Evolutionary conservation across 2,888 invertebrate species (phyloP).

Genomic region (Malthinus seriepunctatus): DNA sequence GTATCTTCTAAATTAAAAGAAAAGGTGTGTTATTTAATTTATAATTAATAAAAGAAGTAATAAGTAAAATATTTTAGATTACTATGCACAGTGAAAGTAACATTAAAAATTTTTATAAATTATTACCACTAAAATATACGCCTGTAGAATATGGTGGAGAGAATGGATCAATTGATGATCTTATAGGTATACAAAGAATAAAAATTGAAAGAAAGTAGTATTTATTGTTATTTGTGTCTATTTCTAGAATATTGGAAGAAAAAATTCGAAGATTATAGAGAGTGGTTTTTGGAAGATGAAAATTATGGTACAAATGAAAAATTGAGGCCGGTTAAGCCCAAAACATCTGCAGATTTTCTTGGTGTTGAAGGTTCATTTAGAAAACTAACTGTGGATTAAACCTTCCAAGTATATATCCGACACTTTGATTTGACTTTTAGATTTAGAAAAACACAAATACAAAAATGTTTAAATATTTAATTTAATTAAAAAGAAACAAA

Average conservation of each 20-base stretch:
- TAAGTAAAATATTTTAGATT: no score
- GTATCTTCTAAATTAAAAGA: not conserved
- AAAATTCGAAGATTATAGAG: slow-evolving; percentile 56
- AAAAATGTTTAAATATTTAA: no score
- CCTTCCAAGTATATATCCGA: no score
- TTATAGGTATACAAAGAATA: not conserved
- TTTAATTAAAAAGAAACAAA: no score
- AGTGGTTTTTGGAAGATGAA: slow-evolving; percentile 60
- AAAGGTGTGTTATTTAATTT: not conserved
- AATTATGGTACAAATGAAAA: slow-evolving; percentile 57
- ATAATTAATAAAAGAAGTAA: no score
- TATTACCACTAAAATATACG: not conserved
- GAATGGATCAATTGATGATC: not conserved
- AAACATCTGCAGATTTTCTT: slow-evolving; percentile 59
- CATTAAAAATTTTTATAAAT: not conserved
- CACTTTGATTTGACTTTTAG: no score
- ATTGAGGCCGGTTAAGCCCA: slow-evolving; percentile 57
- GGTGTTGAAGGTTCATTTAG: slow-evolving; percentile 56
- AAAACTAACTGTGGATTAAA: slow-evolving; percentile 34
- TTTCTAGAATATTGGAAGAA: slow-evolving; percentile 57
- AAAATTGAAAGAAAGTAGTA: not conserved
- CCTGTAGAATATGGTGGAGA: not conserved
- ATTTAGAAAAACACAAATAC: no score
- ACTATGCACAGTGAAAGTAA: not conserved
- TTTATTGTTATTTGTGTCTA: no score